A percentile compares a stretch with the other conserved stretches of the same genome.
Conservation (phyloP, 2,888 invertebrate species). For the Metallyticus violacea region DNA sequence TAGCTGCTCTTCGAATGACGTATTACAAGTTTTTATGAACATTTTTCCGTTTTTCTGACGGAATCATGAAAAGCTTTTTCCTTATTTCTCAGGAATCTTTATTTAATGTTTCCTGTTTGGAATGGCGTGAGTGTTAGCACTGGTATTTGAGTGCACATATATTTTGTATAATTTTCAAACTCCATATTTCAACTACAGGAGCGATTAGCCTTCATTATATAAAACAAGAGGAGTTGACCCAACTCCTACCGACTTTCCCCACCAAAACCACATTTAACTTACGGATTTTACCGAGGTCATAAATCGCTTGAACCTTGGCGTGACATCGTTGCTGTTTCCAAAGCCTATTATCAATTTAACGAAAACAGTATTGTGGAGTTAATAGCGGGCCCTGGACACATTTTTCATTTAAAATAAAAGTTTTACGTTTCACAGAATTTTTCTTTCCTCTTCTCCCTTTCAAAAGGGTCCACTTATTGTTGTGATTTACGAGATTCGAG, state of each 20-base stretch:
- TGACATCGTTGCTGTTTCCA: not conserved
- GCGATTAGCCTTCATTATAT: not conserved
- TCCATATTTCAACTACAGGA: not conserved
- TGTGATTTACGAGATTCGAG: not conserved
- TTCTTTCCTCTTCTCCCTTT: not conserved
- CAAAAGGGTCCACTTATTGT: not conserved
- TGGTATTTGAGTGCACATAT: not conserved
- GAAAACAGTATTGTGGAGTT: not conserved
- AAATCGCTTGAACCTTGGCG: not conserved
- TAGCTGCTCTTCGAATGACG: no score
- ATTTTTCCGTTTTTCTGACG: not conserved
- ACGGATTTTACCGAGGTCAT: not conserved
- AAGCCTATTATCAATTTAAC: not conserved
- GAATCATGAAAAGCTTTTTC: not conserved
- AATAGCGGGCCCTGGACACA: not conserved
- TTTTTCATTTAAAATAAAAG: slow-evolving; percentile 11
- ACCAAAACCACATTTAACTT: not conserved
- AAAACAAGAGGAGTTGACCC: not conserved
- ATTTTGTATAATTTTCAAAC: not conserved
- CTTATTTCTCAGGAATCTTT: not conserved
- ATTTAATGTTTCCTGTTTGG: not conserved
- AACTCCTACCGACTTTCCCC: not conserved
- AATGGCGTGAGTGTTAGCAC: not conserved
- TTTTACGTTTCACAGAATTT: not conserved
- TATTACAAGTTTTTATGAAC: no score